Base-by-base conservation (phyloP, 1,140 invertebrate species). In the Bicyclus anynana region DNA sequence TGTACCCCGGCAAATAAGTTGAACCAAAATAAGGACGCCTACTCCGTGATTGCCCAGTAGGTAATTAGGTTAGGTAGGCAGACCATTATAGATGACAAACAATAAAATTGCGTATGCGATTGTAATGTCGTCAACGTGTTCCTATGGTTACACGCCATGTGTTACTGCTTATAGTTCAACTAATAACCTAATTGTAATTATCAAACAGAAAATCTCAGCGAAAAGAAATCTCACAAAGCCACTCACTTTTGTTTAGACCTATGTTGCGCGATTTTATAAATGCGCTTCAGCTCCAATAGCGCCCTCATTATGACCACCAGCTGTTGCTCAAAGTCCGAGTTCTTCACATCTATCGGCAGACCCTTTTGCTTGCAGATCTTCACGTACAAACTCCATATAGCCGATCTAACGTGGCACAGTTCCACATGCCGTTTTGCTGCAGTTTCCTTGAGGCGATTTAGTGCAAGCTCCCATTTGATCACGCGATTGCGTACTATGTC, bases 281-380 rank as follows among this genome's bases (percentile, higher is more conserved):
- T 89, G 20, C 80, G 74, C 14, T 72, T 74, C 50, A 89, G 56
- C 57, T 89, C 84, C 10, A 83, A 50, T 20, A 90, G 42, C 5
- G 84, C 88, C 26, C 84, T 64, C 85, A 88, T 89, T 1, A 89
- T 75, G 2, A 86, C 75, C 6, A 90, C 84, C 2, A 90, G 68
- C 67, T 89, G 88, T 21, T 79, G 76, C 48, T 90, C 88, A 26
- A 84, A 88, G 69, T 90, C 87, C 0, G 50, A 5, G 1, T 44
- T 52, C 35, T 67, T 61, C 0, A 76, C 66, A 44, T 83, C 78
- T 1, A 80, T 48, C 1, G 69, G 3, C 26, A 84, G 61, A 2
- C 80, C 84, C 65, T 89, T 89, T 42, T 88, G 80, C 51, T 80
- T 81, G 70, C 84, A 88, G 9, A 89, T 87, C 69, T 84, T 88